Conservation (phyloP, 2,113 vertebrate genomes). For the Ellobius talpinus region DNA sequence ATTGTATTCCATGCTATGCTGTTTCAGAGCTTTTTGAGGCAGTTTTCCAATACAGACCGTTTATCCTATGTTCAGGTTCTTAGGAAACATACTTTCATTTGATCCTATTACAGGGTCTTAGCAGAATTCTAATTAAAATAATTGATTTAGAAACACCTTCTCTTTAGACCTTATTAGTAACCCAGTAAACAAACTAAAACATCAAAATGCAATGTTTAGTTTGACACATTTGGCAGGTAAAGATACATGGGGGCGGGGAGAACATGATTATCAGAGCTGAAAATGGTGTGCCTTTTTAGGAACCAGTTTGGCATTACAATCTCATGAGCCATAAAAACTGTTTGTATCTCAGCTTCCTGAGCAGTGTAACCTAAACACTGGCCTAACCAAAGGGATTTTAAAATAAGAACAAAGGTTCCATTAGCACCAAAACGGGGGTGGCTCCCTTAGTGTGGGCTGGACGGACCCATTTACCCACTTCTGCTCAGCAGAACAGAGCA, state of each 20-base stretch:
- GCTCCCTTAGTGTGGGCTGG: background rate
- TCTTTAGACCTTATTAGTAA: slow-evolving; percentile 8
- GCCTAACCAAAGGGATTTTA: background rate
- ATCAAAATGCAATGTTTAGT: background rate
- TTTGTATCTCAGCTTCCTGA: background rate
- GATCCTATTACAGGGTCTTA: background rate
- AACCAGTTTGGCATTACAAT: background rate
- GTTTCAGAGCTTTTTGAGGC: background rate
- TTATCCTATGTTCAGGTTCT: background rate
- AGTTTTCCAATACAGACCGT: background rate
- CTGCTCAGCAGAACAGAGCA: background rate
- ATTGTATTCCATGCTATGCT: background rate
- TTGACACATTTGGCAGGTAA: background rate
- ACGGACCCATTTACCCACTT: background rate
- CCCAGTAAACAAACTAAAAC: slow-evolving; percentile 7
- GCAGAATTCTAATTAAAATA: background rate
- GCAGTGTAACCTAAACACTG: background rate
- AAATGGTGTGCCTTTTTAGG: slow-evolving; percentile 16
- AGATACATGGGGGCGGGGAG: background rate
- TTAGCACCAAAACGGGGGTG: background rate
- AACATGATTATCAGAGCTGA: background rate
- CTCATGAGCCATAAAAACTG: background rate
- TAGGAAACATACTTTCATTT: slow-evolving; percentile 27
- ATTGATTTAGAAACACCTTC: background rate
- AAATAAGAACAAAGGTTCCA: background rate